Evolutionary conservation across 2,888 invertebrate genomes (phyloP).

Genomic region (Melangyna quadrimaculata): DNA sequence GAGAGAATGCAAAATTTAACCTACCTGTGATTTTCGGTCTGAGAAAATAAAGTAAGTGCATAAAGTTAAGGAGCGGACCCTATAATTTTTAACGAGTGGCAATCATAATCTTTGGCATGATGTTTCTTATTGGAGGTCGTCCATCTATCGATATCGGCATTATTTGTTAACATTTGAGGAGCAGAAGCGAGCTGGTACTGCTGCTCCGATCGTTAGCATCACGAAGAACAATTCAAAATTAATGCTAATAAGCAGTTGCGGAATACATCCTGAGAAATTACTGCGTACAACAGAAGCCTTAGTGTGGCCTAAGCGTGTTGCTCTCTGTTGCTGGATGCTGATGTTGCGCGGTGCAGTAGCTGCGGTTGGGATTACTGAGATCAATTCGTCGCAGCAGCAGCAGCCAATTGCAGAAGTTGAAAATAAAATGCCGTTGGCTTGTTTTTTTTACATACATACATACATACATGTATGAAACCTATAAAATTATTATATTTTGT

Average conservation of each 20-base stretch:
- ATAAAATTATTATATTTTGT: constrained; percentile 68
- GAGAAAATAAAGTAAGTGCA: too few species aligned
- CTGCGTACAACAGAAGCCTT: constrained; percentile 81
- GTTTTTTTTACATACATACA: neutral
- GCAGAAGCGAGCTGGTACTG: constrained; percentile 19
- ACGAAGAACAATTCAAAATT: constrained; percentile 81
- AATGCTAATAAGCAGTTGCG: constrained; percentile 80
- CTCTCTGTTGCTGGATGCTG: constrained; percentile 20
- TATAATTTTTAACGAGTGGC: too few species aligned
- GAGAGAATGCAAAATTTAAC: too few species aligned
- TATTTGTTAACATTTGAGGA: constrained; percentile 38
- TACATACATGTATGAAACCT: constrained; percentile 44
- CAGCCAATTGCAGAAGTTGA: constrained; percentile 68
- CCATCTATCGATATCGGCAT: constrained; percentile 68
- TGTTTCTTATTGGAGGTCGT: constrained; percentile 53
- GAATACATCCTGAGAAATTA: constrained; percentile 78
- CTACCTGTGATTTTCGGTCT: too few species aligned
- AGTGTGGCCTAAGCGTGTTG: constrained; percentile 41
- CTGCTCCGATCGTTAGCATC: constrained; percentile 79
- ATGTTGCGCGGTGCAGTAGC: neutral
- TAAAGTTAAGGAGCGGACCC: too few species aligned
- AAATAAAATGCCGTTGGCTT: constrained; percentile 62
- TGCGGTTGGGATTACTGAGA: constrained; percentile 50
- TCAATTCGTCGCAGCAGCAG: constrained; percentile 51
- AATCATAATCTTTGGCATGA: constrained; percentile 46